Base-by-base conservation (phyloP, 1,140 invertebrate species). In the Drosophila busckii region DNA sequence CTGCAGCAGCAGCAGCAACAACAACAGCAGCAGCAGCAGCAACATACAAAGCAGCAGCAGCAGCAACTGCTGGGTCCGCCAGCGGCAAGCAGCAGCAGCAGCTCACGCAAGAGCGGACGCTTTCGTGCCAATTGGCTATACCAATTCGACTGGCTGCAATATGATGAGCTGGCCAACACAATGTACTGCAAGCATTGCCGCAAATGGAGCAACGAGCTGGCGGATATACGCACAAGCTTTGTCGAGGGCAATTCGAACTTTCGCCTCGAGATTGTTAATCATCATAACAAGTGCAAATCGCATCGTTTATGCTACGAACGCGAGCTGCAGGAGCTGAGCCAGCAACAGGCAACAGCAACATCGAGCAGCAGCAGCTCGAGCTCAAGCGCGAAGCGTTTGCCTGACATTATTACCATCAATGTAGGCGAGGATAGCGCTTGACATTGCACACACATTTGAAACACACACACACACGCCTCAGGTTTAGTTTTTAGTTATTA, bases 251-350 rank as follows among this genome's bases (percentile, higher is more conserved):
- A 92, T 68, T 90, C 90, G 17, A 93, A 93, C 83, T 93, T 93
- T 87, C 89, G 92, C 44, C 87, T 93, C 20, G 92, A 93, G 88
- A 94, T 93, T 65, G 90, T 93, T 12, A 93, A 93, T 83, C 92
- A 93, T 86, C 92, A 93, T 73, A 91, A 93, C 85, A 93, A 92
- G 73, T 93, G 92, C 73, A 93, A 93, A 84, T 92, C 92, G n/a
- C 92, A 93, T 71, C 89, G 90, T 56, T 73, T 93, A 41, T 93
- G 92, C 65, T 86, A 85, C 31, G 88, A 90, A 29, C 70, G 88
- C 0, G 89, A 90, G 71, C 61, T 84, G 84, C 88, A 54, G 89
- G 89, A 86, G 88, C 66, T 65, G 35, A 4, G 31, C 26, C 8
- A 31, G 41, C 32, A 2, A 75, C 45, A 0, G n/a, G 13, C 7